A percentile compares a stretch with the other conserved stretches of the same genome.
Evolutionary conservation across 2,113 vertebrate genomes (phyloP).

Genomic region (Eurystomus gularis): DNA sequence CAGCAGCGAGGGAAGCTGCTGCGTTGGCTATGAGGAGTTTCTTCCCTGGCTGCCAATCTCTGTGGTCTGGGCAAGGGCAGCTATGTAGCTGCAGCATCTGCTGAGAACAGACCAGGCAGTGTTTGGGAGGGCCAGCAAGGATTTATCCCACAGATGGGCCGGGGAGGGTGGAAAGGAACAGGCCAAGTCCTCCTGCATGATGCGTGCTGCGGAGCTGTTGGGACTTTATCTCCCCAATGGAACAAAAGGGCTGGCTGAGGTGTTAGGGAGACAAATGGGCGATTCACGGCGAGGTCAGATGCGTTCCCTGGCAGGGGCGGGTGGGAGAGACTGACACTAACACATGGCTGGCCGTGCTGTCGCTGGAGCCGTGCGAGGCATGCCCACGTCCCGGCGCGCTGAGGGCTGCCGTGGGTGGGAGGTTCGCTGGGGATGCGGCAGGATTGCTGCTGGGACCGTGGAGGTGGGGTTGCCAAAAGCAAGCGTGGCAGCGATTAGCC

Average conservation of each 20-base stretch:
- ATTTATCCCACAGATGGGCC: not conserved
- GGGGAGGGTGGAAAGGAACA: not conserved
- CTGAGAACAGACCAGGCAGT: slow-evolving; percentile 6
- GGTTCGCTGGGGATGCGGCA: not conserved
- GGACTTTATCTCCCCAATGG: not conserved
- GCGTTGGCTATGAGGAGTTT: not conserved
- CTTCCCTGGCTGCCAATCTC: not conserved
- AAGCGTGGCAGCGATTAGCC: accelerated
- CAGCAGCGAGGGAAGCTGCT: not conserved
- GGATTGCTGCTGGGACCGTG: not conserved
- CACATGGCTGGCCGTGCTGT: not conserved
- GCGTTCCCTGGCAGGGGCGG: not conserved
- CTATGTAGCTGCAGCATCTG: not conserved
- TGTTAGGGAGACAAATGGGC: not conserved
- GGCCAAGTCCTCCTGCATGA: not conserved
- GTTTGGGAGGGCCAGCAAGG: not conserved
- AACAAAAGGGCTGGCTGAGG: slow-evolving; percentile 38
- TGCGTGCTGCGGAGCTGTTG: not conserved
- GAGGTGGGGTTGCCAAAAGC: not conserved
- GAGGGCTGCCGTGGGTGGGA: not conserved
- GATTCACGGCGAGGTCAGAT: not conserved
- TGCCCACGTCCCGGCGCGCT: not conserved
- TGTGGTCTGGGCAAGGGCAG: slow-evolving; percentile 57
- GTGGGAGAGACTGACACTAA: slow-evolving; percentile 42
- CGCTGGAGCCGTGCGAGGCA: not conserved